Base-by-base conservation (phyloP, 2,113 vertebrate genomes). In the Burhinus bistriatus region DNA sequence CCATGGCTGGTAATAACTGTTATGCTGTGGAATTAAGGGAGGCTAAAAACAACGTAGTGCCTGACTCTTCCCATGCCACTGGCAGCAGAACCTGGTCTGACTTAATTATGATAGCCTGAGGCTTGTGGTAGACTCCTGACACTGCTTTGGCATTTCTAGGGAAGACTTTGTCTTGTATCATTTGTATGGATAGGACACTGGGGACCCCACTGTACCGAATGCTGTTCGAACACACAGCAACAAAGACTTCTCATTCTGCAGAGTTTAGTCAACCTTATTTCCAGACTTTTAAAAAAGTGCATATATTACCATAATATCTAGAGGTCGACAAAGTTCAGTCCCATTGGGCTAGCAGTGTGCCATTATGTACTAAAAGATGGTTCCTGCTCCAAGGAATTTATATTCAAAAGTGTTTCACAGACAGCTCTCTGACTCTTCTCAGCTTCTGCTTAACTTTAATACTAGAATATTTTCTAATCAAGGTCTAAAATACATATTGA, bases 111-210 rank as follows among this genome's bases (percentile, higher is more conserved):
- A 11, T 49, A 70, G 82, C 92, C 84, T 19, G 78, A 80, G 92
- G 84, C 34, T 0, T 20, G 82, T 30, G 58, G 82, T 71, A 93
- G 87, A 19, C 30, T 90, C 95, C 70, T 88, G 72, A 76, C 3
- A 40, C 84, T 76, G 75, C 90, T 86, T 3, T 95, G 95, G 75
- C 82, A 49, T 95, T 95, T 95, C 84, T 14, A 51, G 92, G 82
- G 62, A 94, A 58, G 78, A 34, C 71, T 93, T 83, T 68, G 80
- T 85, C 92, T 93, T 66, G 66, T 93, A 38, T 42, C 58, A 9
- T 27, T 90, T 83, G 62, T 77, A 32, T 69, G 87, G 84, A 59
- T 73, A 81, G 68, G 89, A 45, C 85, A 66, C 90, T 47, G 51
- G 69, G 80, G 90, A 84, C 70, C 44, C 65, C 21, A 5, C 13